Evolutionary conservation across 2,797 vertebrate species (phyloP).

Genomic region (Lacerta viridis): DNA sequence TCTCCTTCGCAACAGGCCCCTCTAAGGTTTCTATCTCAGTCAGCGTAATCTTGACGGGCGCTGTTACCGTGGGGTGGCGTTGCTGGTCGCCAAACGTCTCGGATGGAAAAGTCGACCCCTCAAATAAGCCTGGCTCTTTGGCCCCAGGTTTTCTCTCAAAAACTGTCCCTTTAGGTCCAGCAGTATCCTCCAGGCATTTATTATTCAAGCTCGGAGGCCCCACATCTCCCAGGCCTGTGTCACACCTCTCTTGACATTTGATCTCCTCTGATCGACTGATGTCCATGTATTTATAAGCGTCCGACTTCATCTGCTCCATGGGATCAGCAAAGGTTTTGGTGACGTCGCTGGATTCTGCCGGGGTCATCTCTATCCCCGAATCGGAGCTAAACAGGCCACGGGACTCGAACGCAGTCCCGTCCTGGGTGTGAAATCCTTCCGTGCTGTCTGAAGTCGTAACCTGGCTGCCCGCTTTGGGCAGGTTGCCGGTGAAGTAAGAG

Average conservation of each 20-base stretch:
- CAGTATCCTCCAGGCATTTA: constrained; percentile 46
- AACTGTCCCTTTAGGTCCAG: constrained; percentile 47
- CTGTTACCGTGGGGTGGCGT: constrained; percentile 72
- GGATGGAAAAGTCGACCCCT: constrained; percentile 84
- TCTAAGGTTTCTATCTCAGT: constrained; percentile 82
- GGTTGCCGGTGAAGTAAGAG: constrained; percentile 88
- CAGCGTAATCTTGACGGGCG: constrained; percentile 91
- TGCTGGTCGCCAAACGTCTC: constrained; percentile 84
- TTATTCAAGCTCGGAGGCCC: constrained; percentile 62
- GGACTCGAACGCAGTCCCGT: constrained; percentile 83
- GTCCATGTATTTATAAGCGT: constrained; percentile 97
- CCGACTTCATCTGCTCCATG: constrained; percentile 87
- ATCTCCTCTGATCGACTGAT: constrained; percentile 89
- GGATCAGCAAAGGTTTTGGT: constrained; percentile 86
- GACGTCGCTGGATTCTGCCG: constrained; percentile 85
- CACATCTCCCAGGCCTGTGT: constrained; percentile 69
- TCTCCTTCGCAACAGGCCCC: constrained; percentile 69
- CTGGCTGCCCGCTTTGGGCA: constrained; percentile 81
- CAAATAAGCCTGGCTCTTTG: constrained; percentile 79
- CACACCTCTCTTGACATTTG: constrained; percentile 71
- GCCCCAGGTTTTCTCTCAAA: constrained; percentile 67
- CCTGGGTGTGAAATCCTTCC: constrained; percentile 81
- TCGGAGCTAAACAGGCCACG: constrained; percentile 88
- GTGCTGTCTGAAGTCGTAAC: constrained; percentile 73
- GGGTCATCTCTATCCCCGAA: constrained; percentile 91